A percentile compares a stretch with the other conserved stretches of the same genome.
phyloP scores from a whole-genome alignment of 2,797 vertebrate species.

The Enteromius viviparus region DNA sequence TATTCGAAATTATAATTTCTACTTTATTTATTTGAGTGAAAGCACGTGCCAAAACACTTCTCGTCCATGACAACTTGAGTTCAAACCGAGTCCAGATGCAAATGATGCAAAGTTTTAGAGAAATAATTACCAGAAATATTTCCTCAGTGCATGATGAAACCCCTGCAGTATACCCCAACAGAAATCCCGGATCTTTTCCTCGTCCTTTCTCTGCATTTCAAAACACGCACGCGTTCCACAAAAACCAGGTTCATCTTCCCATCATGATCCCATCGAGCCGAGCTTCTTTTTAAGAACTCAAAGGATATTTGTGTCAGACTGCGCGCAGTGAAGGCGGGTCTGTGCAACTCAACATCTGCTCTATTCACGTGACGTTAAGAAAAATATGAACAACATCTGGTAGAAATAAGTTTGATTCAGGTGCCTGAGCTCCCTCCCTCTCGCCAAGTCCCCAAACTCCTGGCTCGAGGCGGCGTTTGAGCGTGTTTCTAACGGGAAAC shows the following conservation, averaged over 20 bases:
- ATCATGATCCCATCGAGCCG: constrained; percentile 20
- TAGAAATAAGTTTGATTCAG: constrained; percentile 83
- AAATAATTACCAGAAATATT: constrained; percentile 23
- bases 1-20: neutral
- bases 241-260: neutral
- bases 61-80: neutral
- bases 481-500: constrained; percentile 6
- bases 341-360: constrained; percentile 82
- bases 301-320: constrained; percentile 64
- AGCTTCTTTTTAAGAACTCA: constrained; percentile 45
- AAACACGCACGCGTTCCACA: neutral
- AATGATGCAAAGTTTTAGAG: constrained; percentile 13
- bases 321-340: constrained; percentile 74
- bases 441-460: constrained; percentile 30
- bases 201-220: neutral
- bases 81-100: constrained; percentile 5
- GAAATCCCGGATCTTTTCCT: neutral
- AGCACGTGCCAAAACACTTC: neutral
- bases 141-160: neutral
- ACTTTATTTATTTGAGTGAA: neutral
- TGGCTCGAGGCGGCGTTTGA: constrained; percentile 3
- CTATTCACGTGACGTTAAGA: constrained; percentile 81
- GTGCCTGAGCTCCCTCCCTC: constrained; percentile 66
- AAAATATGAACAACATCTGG: constrained; percentile 82
- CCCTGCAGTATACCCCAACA: neutral